Conservation (phyloP, 1,140 invertebrate species). For the Cyclina sinensis region DNA sequence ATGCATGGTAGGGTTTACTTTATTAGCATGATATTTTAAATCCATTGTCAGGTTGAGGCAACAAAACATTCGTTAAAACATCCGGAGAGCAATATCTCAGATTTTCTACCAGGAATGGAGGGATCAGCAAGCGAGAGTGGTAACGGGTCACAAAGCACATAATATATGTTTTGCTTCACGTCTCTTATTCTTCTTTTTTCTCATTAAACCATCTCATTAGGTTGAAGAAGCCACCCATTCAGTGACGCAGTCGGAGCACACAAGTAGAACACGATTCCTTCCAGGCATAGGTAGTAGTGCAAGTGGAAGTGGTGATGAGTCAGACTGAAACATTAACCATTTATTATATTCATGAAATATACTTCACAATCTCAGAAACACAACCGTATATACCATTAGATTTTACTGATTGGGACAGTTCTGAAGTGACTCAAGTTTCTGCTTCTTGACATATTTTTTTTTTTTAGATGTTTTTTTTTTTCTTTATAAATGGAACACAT, state of each 20-base stretch:
- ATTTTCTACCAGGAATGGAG: slow-evolving; percentile 25
- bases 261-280: slow-evolving; percentile 80
- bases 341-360: neutral
- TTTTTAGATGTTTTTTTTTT: too few relatives aligned
- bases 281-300: slow-evolving; percentile 78
- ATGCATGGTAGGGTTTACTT: too few relatives aligned
- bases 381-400: too few relatives aligned
- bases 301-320: slow-evolving; percentile 80
- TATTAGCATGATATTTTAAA: neutral
- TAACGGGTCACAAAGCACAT: slow-evolving; percentile 28
- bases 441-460: too few relatives aligned
- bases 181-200: neutral
- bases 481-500: too few relatives aligned
- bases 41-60: neutral
- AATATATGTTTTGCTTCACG: slow-evolving; percentile 26
- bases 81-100: neutral
- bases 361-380: too few relatives aligned
- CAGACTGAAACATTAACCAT: slow-evolving; percentile 71
- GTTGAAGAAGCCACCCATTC: slow-evolving; percentile 86
- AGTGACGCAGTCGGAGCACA: slow-evolving; percentile 83
- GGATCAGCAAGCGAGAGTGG: slow-evolving; percentile 28
- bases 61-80: neutral
- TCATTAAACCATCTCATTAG: slow-evolving; percentile 67
- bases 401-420: too few relatives aligned
- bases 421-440: too few relatives aligned